These are phyloP conservation scores for Troides aeacus DNA, from an alignment of 2,888 invertebrate species.

Conservation along the genomic window DNA sequence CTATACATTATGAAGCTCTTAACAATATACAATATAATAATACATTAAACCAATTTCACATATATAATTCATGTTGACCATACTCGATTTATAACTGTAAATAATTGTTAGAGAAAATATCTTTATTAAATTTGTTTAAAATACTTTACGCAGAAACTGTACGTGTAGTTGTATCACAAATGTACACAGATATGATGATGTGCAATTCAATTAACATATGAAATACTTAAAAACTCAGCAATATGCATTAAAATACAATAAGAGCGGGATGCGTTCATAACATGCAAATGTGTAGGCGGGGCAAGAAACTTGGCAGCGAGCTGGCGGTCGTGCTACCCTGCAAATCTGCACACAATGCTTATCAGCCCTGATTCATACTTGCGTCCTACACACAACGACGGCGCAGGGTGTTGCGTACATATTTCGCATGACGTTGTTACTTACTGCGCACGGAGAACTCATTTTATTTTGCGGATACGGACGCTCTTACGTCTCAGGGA, in stretches of 20 bases:
- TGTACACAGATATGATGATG: constrained; percentile 30
- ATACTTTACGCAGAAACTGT: too few species aligned
- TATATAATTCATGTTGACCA: too few species aligned
- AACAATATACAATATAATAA: not conserved
- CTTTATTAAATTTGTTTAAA: too few species aligned
- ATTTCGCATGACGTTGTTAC: constrained; percentile 54
- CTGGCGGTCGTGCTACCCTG: constrained; percentile 59
- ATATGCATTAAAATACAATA: constrained; percentile 46
- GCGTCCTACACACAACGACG: constrained; percentile 48
- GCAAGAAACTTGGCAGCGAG: constrained; percentile 71
- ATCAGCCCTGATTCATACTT: constrained; percentile 74
- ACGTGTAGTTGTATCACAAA: not conserved
- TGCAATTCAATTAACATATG: constrained; percentile 18
- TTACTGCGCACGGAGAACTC: constrained; percentile 56
- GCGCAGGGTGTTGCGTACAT: constrained; percentile 40
- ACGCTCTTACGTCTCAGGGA: constrained; percentile 65
- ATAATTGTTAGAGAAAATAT: too few species aligned
- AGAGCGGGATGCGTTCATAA: constrained; percentile 51
- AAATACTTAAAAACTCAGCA: constrained; percentile 22
- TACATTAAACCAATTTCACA: not conserved
- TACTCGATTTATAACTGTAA: too few species aligned
- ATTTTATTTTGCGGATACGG: constrained; percentile 69
- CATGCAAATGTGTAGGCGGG: constrained; percentile 71
- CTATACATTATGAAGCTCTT: constrained; percentile 34
- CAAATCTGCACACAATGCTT: constrained; percentile 71